Percentiles rank a stretch among this genome's conserved stretches.
Conservation (phyloP, 1,140 invertebrate species). For the Caenorhabditis brenneri region DNA sequence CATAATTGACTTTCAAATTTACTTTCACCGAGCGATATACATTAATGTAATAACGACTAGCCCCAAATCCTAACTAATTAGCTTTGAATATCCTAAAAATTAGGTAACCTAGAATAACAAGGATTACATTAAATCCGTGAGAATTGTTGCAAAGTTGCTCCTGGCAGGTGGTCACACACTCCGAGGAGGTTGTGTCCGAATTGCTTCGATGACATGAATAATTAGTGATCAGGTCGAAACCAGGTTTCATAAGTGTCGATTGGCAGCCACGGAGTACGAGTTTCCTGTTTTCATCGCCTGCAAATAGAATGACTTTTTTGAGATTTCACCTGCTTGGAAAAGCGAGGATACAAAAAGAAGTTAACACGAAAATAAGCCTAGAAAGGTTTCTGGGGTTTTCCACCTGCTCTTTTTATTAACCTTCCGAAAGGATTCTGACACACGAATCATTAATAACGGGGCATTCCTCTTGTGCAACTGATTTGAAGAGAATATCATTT, state of each 20-base stretch:
- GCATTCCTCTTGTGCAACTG: background rate
- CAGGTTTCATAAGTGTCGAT: background rate
- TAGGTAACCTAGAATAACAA: background rate
- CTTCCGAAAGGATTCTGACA: background rate
- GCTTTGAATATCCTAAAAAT: background rate
- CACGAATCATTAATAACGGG: background rate
- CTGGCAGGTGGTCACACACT: conserved; percentile 19
- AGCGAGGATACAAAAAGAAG: no score
- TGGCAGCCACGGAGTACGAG: background rate
- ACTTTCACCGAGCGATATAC: background rate
- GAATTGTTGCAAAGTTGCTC: conserved; percentile 10
- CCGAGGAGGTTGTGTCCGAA: background rate
- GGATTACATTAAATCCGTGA: background rate
- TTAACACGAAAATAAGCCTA: no score
- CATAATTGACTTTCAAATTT: background rate
- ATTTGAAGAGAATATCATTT: background rate
- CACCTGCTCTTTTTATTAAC: background rate
- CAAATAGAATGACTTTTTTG: background rate
- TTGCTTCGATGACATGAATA: background rate
- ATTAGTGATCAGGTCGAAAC: background rate
- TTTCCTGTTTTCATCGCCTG: background rate
- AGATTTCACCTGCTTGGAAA: background rate
- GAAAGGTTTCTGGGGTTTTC: no score
- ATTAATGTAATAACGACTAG: background rate
- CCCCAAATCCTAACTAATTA: background rate